Evolutionary conservation across 2,113 vertebrate species (phyloP).

Genomic region (Cygnus atratus): DNA sequence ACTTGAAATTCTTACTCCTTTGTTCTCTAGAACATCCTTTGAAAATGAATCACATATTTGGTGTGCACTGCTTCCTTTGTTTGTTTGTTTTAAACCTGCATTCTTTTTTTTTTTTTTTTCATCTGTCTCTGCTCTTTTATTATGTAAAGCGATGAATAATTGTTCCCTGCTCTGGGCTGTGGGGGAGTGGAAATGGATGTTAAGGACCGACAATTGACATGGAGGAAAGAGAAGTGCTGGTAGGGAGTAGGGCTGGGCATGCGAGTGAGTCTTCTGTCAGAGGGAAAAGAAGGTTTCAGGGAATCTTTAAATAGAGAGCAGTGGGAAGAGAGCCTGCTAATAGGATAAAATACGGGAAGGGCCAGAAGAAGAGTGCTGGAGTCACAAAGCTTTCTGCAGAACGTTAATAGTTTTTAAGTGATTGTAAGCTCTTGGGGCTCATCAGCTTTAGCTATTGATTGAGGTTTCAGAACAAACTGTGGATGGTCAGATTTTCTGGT

Average conservation of each 20-base stretch:
- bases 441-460: background rate
- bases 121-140: background rate
- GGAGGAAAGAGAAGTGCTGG: background rate
- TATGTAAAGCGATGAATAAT: background rate
- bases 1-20: background rate
- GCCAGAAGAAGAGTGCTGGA: background rate
- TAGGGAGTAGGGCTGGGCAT: background rate
- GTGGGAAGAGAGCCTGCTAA: background rate
- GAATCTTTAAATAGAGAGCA: slow-evolving; percentile 20
- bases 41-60: background rate
- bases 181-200: background rate
- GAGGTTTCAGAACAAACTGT: background rate
- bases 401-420: background rate
- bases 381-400: slow-evolving; percentile 20
- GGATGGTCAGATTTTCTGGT: background rate
- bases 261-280: background rate
- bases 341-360: background rate
- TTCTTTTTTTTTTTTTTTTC: background rate
- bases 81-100: background rate
- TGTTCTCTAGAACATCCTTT: background rate
- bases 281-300: background rate
- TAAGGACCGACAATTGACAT: background rate
- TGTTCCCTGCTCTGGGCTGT: background rate
- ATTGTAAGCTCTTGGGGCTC: background rate
- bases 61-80: background rate